These are phyloP conservation scores for Anticlea derivata DNA, from an alignment of 2,888 invertebrate genomes.

Conservation along the genomic window DNA sequence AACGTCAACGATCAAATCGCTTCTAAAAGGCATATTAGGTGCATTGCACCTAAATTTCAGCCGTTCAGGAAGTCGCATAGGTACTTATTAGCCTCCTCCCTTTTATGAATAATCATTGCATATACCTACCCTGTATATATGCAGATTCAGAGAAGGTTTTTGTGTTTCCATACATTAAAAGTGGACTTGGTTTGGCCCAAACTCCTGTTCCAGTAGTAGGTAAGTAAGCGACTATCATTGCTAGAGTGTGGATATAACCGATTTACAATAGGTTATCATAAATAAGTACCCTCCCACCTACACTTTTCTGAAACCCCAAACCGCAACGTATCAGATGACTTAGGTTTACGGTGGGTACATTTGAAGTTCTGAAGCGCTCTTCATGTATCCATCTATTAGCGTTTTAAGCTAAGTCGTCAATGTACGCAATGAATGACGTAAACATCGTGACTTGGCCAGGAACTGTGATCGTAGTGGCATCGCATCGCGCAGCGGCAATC, in stretches of 20 bases:
- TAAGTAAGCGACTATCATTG: too few species aligned
- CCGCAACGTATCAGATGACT: slow-evolving; percentile 1
- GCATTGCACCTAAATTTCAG: too few species aligned
- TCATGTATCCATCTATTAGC: slow-evolving; percentile 54
- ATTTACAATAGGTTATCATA: background rate
- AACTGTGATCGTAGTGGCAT: slow-evolving; percentile 57
- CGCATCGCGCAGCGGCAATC: slow-evolving; percentile 76
- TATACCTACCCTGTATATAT: too few species aligned
- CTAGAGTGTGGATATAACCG: background rate
- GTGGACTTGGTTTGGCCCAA: too few species aligned
- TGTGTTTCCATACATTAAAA: too few species aligned
- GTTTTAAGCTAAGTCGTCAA: slow-evolving; percentile 62
- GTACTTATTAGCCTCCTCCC: too few species aligned
- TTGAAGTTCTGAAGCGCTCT: slow-evolving; percentile 13
- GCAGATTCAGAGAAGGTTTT: too few species aligned
- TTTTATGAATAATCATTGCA: too few species aligned
- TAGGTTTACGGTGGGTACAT: slow-evolving; percentile 19
- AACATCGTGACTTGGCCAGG: slow-evolving; percentile 68
- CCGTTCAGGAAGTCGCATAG: too few species aligned
- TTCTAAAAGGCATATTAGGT: too few species aligned
- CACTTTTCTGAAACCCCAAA: background rate
- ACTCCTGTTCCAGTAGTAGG: too few species aligned
- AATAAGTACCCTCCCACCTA: background rate
- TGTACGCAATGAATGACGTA: slow-evolving; percentile 81
- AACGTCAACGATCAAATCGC: too few species aligned